Conservation (phyloP, 2,888 invertebrate species). For the Aelia acuminata region DNA sequence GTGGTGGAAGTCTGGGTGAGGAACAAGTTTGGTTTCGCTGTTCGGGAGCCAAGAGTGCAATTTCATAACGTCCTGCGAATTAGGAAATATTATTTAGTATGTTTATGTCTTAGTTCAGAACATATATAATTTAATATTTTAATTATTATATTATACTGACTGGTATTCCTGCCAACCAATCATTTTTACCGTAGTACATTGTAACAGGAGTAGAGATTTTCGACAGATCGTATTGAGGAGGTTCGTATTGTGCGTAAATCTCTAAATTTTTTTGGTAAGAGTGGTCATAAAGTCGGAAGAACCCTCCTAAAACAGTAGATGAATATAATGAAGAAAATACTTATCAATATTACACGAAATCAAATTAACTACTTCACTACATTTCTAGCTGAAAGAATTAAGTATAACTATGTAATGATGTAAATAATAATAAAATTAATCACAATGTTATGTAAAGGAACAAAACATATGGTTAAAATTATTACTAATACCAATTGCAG, state of each 20-base stretch:
- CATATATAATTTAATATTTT: no score
- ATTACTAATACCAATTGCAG: no score
- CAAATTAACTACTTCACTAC: no score
- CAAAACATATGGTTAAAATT: no score
- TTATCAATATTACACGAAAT: no score
- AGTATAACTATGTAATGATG: no score
- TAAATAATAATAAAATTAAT: no score
- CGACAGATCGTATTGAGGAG: background rate
- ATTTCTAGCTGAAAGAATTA: no score
- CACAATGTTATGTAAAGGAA: no score
- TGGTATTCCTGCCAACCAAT: background rate
- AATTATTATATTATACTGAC: background rate
- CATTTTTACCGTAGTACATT: background rate
- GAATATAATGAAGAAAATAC: no score
- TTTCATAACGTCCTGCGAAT: constrained; percentile 13
- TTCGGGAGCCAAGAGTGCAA: background rate
- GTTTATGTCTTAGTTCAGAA: background rate
- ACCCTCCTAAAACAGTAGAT: background rate
- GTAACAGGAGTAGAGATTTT: background rate
- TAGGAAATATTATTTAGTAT: background rate
- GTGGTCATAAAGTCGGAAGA: background rate
- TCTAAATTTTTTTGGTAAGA: background rate
- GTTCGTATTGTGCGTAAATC: background rate
- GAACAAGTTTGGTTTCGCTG: background rate
- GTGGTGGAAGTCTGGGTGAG: background rate